These are phyloP conservation scores for Casuarius casuarius DNA, from an alignment of 2,113 vertebrate genomes.

Conservation along the genomic window DNA sequence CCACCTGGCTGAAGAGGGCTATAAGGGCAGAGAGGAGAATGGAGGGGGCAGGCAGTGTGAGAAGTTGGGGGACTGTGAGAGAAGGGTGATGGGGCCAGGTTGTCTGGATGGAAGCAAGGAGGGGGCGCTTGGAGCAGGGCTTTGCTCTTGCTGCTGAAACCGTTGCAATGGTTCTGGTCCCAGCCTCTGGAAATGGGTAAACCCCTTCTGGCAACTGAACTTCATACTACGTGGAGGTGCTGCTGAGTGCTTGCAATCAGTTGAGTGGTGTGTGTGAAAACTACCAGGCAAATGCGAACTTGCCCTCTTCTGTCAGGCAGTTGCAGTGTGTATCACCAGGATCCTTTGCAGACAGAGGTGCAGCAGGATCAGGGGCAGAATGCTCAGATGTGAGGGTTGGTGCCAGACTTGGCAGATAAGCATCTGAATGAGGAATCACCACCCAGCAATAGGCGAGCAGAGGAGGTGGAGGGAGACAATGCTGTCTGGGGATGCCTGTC, in stretches of 20 bases:
- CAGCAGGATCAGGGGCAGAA: constrained; percentile 29
- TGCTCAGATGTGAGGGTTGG: neutral
- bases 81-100: neutral
- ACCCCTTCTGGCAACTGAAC: neutral
- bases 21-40: neutral
- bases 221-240: neutral
- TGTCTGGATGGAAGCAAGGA: neutral
- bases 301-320: constrained; percentile 30
- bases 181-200: neutral
- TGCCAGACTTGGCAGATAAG: constrained; percentile 17
- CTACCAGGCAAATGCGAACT: constrained; percentile 48
- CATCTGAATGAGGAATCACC: constrained; percentile 39
- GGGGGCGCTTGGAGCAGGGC: neutral
- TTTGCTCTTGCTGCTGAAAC: neutral
- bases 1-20: neutral
- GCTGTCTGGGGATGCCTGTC: neutral
- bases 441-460: neutral
- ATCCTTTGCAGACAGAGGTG: constrained; percentile 38
- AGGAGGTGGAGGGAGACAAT: neutral
- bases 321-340: neutral
- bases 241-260: neutral
- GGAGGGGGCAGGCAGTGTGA: neutral
- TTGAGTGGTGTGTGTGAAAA: neutral
- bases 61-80: neutral
- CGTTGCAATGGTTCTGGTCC: neutral